phyloP scores from a whole-genome alignment of 2,113 vertebrate species.

The Semnopithecus entellus region DNA sequence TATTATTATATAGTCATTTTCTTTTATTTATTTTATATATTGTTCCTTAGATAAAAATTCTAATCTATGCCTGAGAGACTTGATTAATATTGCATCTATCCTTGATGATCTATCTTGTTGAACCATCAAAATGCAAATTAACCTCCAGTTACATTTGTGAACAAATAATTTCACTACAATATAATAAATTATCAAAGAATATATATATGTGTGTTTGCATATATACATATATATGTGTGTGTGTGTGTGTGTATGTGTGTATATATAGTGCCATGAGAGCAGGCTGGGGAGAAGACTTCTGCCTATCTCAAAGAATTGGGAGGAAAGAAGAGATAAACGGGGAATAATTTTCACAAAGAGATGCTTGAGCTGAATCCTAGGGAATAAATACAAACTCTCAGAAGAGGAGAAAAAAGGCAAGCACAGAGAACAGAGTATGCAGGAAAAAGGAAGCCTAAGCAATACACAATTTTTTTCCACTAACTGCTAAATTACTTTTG shows the following conservation, averaged over 20 bases:
- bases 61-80: background rate
- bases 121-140: background rate
- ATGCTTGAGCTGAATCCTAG: background rate
- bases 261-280: background rate
- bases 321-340: background rate
- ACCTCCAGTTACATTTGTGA: background rate
- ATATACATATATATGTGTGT: no score
- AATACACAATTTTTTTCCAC: background rate
- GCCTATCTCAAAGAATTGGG: background rate
- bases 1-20: background rate
- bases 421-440: background rate
- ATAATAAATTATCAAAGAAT: background rate
- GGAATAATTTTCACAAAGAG: background rate
- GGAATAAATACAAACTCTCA: background rate
- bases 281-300: background rate
- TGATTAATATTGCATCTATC: background rate
- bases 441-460: background rate
- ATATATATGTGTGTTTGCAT: background rate
- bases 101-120: background rate
- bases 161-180: background rate
- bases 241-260: no score
- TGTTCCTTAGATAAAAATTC: background rate
- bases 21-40: background rate
- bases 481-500: background rate
- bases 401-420: background rate